Evolutionary conservation across 1,140 invertebrate species (phyloP), one percentile per base, ranked within the genome.

Genomic region (Drosophila takahashii): DNA sequence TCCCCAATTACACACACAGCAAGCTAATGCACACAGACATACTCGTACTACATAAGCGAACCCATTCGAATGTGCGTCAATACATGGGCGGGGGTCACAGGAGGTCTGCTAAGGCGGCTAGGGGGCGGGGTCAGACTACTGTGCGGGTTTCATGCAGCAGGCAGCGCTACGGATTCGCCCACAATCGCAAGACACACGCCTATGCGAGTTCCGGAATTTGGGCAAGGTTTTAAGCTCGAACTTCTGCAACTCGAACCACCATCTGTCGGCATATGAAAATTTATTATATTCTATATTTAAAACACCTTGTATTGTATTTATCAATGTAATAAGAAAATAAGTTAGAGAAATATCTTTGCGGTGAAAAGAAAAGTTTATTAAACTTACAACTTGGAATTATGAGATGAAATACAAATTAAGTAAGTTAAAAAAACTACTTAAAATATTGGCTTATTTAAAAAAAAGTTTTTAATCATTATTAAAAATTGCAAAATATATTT

Each of bases 1-100:
- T 77, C 77, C 73, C 74, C 81, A 85, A 80, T 85, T 80, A 85
- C 65, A 73, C 65, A 61, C 50, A 37, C 52, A 54, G 37, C 37
- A 67, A 50, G 64, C 56, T 45, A 60, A 34, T 13, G 48, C 48
- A 50, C 45, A 77, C 70, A 65, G 29, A 59, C 44, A 56, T 34
- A 15, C 27, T 37, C 48, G n/a, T 51, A 45, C 37, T 36, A 75
- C 32, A 42, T 8, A 54, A 85, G 60, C 67, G 45, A 62, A 52
- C 39, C 60, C 51, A 76, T 34, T 76, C 39, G 60, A 75, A 66
- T 75, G 72, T 75, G 72, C 72, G 72, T 75, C 81, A 64, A 71
- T 72, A 61, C 48, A 74, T 48, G 29, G 56, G 59, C 37, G 37
- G 34, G 56, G 26, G 48, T 36, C 41, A 10, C 41, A 42, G 29